A percentile compares a stretch with the other conserved stretches of the same genome.
phyloP scores from a whole-genome alignment of 2,888 invertebrate species.

The Tinea pellionella region DNA sequence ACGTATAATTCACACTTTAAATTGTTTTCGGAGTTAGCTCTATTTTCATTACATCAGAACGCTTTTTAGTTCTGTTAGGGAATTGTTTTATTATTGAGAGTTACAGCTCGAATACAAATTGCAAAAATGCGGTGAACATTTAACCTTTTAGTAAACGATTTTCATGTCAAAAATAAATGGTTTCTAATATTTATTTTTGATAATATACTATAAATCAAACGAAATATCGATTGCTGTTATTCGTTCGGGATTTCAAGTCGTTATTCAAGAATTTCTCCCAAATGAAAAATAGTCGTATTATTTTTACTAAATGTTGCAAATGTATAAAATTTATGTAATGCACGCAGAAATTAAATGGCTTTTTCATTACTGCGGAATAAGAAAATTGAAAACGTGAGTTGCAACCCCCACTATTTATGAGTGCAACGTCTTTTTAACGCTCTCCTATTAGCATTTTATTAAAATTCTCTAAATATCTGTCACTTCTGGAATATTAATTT shows the following conservation, averaged over 20 bases:
- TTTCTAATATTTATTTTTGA: too few species aligned
- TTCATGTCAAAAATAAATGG: too few species aligned
- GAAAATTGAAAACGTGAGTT: slow-evolving; percentile 43
- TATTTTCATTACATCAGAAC: slow-evolving; percentile 40
- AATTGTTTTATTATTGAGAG: slow-evolving; percentile 40
- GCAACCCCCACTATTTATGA: slow-evolving; percentile 37
- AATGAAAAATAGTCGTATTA: too few species aligned
- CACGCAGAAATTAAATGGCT: slow-evolving; percentile 5
- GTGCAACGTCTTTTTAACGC: slow-evolving; percentile 15
- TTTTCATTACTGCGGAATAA: slow-evolving; percentile 9
- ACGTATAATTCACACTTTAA: slow-evolving; percentile 58
- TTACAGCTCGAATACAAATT: slow-evolving; percentile 23
- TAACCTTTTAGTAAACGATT: not conserved
- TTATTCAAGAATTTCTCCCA: too few species aligned
- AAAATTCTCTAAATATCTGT: slow-evolving; percentile 22
- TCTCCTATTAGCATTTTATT: slow-evolving; percentile 46
- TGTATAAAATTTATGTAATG: slow-evolving; percentile 3
- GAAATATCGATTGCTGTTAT: too few species aligned
- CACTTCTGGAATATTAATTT: not conserved
- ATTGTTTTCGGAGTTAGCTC: slow-evolving; percentile 49
- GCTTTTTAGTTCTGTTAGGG: slow-evolving; percentile 39
- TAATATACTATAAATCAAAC: too few species aligned
- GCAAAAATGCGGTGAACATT: not conserved
- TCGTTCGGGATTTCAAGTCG: too few species aligned
- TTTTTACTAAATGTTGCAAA: not conserved